Evolutionary conservation across 2,797 vertebrate genomes (phyloP), one percentile per base, ranked within the genome.

Genomic region (Limosa lapponica): DNA sequence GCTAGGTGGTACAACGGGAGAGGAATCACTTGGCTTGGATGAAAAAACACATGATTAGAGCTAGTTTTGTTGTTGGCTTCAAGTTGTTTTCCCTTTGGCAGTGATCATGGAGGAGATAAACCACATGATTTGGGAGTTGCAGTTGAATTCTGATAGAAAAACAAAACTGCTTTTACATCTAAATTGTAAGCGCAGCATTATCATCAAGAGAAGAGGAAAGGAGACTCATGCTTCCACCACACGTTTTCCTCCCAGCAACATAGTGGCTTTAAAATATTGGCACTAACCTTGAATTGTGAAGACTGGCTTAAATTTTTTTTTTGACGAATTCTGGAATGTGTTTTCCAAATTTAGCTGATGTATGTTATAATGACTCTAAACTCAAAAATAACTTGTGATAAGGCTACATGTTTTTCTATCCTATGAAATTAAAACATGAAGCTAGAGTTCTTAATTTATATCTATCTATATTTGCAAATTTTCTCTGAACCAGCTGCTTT

Each of bases 221-320:
- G n/a, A 91, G 32, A 77, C 10, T 85, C 22, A 16, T 2, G 8
- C 5, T 84, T 82, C 12, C 0, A 0, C 24, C 37, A 25, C 34
- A n/a, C 37, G 27, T 77, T 90, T 89, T 88, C 41, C 71, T 91
- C 30, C 28, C 24, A 80, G 48, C 51, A 58, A 34, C 12, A 43
- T 0, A 2, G 4, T 36, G 51, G 23, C 32, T 93, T 39, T 79
- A 46, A 84, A 85, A 65, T 77, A 43, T 17, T 82, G 23, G 11
- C n/a, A 37, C 10, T 85, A 78, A 39, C 52, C 9, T 66, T 27
- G 28, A 77, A 67, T 30, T 9, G 1, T 64, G 57, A 82, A 80
- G 25, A 46, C 11, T 17, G 23, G 10, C 25, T 93, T 74, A 57
- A 48, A 59, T 87, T 90, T 80, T 78, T 10, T 69, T 69, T 91